Evolutionary conservation across 1,140 invertebrate genomes (phyloP).

Genomic region (Meteorus sp.): DNA sequence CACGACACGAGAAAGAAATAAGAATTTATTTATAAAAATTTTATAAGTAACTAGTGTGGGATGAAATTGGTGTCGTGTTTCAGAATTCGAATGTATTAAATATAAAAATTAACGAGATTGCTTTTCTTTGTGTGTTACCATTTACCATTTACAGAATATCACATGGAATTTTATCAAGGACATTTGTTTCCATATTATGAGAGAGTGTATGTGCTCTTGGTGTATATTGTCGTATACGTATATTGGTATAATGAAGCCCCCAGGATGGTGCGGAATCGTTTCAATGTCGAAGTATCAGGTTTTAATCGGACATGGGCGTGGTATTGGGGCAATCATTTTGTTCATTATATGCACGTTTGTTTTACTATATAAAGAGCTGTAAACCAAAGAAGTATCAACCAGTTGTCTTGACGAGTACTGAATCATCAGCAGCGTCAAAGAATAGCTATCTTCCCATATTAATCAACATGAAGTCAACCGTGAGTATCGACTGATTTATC

Average conservation of each 20-base stretch:
- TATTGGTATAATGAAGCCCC: no score
- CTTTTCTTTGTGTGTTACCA: no score
- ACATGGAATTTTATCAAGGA: no score
- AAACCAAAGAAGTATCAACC: slow-evolving; percentile 27
- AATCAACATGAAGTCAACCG: slow-evolving; percentile 36
- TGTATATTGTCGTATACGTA: no score
- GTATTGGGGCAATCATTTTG: slow-evolving; percentile 6
- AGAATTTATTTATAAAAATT: no score
- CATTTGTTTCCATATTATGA: no score
- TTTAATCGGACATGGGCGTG: slow-evolving; percentile 31
- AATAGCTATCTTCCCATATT: slow-evolving; percentile 27
- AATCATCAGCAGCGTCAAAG: slow-evolving; percentile 40
- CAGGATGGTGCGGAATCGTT: no score
- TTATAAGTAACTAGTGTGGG: no score
- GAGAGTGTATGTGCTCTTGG: no score
- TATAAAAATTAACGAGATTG: no score
- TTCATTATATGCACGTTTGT: slow-evolving; percentile 6
- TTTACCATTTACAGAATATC: no score
- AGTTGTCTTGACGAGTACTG: slow-evolving; percentile 45
- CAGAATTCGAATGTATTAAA: neutral
- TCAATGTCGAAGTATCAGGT: slow-evolving; percentile 39
- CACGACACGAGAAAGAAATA: neutral
- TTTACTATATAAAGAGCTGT: slow-evolving; percentile 37
- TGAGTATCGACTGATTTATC: slow-evolving; percentile 29
- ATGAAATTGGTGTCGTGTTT: no score